Base-by-base conservation (phyloP, 1,140 invertebrate species). In the Forficula auricularia region DNA sequence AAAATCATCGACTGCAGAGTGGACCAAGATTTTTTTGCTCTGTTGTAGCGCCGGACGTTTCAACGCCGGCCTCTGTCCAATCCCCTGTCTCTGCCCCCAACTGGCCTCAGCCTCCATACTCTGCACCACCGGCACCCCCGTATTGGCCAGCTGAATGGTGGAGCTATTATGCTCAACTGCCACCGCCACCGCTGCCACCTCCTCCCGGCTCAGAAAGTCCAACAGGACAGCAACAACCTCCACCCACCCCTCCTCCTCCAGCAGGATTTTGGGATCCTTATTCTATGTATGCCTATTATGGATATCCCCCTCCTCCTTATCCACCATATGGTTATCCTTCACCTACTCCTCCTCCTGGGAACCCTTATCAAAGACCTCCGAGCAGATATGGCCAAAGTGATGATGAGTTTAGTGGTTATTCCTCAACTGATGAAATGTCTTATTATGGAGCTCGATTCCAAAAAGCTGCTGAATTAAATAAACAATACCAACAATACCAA, bases 391-490 rank as follows among this genome's bases (percentile, higher is more conserved):
- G 42, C 22, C 31, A 40, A 27, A 54, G 49, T 35, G 61, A 64
- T 42, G 59, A 63, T 38, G 61, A 62, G 34, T 44, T 50, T 31
- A 55, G 49, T 33, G 60, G 59, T 6, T 65, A 65, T 48, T 64
- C 57, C 10, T 65, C 62, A 3, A 57, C 48, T 13, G 62, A 65
- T 47, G 62, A 65, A 54, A 62, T 62, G 57, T 50, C 54, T 3
- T 58, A 55, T 32, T 62, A 61, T 44, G 49, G 50, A 10, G 46
- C 53, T 9, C 44, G 16, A 32, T 40, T 40, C 35, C 47, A 40
- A 43, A 38, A 33, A 48, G 46, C 45, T 14, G 15, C 19, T 20
- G 22, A 27, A 27, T 6, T 27, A 10, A 27, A 27, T 27, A 27
- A 27, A 27, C 22, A 27, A 27, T 27, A 27, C 8, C 16, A 39